Percentiles rank a stretch among this genome's conserved stretches.
These are phyloP conservation scores for Pteronotus mesoamericanus DNA, from an alignment of 2,797 vertebrate genomes.

Conservation along the genomic window DNA sequence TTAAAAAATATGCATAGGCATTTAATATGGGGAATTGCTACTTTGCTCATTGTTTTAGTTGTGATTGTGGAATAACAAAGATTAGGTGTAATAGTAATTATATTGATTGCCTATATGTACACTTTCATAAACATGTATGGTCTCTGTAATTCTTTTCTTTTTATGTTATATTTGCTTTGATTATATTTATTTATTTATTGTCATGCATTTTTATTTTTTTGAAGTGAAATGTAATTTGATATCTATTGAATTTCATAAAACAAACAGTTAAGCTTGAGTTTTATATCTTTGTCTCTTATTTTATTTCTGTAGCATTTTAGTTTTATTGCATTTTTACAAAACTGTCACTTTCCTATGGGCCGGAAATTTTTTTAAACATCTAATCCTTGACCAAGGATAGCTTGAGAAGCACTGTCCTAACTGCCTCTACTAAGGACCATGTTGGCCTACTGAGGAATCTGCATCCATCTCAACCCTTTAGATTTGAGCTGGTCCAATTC, in stretches of 20 bases:
- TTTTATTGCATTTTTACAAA: background rate
- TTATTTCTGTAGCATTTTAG: background rate
- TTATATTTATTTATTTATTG: background rate
- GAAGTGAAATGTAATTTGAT: background rate
- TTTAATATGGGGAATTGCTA: background rate
- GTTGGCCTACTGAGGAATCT: background rate
- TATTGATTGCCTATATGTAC: background rate
- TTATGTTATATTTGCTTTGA: background rate
- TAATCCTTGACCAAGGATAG: background rate
- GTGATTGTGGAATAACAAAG: conserved; percentile 1
- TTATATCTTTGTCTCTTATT: background rate
- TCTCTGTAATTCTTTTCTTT: background rate
- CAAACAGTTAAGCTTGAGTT: conserved; percentile 1
- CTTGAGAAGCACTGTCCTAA: background rate
- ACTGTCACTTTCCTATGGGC: background rate
- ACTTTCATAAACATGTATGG: background rate
- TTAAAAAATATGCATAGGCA: background rate
- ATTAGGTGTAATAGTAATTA: background rate
- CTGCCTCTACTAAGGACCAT: background rate
- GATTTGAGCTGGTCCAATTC: background rate
- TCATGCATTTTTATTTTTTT: background rate
- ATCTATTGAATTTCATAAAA: background rate
- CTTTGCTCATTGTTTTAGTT: conserved; percentile 5
- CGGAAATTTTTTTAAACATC: background rate
- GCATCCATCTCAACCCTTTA: background rate